Base-by-base conservation (phyloP, 1,140 invertebrate genomes). In the Drosophila obscura region DNA sequence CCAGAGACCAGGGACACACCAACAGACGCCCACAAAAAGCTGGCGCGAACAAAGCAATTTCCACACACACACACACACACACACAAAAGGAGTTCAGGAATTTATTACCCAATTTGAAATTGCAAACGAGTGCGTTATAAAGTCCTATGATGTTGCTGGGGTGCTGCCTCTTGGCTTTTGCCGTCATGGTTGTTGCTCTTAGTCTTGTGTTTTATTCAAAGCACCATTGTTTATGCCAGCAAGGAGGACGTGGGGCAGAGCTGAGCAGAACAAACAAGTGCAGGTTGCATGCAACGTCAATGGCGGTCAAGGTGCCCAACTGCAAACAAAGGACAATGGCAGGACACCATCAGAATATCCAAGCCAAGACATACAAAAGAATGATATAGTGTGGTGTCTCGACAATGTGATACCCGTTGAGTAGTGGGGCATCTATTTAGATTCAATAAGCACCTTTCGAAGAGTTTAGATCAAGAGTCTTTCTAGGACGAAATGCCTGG, bases 81-180 rank as follows among this genome's bases (percentile, higher is more conserved):
- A 19, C 0, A 16, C 16, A 26, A 59, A 45, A 41, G 61, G 79
- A 76, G 78, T 85, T 79, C 60, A 76, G 64, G 65, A 80, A 88
- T 88, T 88, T 88, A 88, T 88, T 84, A 83, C 83, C 83, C 83
- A 88, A 88, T 88, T 89, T 88, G 65, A 88, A 88, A 88, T 89
- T 89, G 84, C 83, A 88, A 89, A 83, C 83, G 84, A 88, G 84
- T 80, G 83, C 84, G 84, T 88, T 76, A 89, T 88, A 88, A 88
- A 89, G 81, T 77, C 65, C 66, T 55, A 62, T 48, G 31, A 58
- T 63, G 45, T 45, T 48, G 28, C 52, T 60, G 49, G 35, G 35
- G 35, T 39, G 35, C 11, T 49, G 45, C 41, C 50, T 51, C 49
- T 64, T 49, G 45, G 13, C 52, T 41, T 11, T 58, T 66, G 56